Evolutionary conservation across 2,797 vertebrate genomes (phyloP).

Genomic region (Lophotriccus pileatus): DNA sequence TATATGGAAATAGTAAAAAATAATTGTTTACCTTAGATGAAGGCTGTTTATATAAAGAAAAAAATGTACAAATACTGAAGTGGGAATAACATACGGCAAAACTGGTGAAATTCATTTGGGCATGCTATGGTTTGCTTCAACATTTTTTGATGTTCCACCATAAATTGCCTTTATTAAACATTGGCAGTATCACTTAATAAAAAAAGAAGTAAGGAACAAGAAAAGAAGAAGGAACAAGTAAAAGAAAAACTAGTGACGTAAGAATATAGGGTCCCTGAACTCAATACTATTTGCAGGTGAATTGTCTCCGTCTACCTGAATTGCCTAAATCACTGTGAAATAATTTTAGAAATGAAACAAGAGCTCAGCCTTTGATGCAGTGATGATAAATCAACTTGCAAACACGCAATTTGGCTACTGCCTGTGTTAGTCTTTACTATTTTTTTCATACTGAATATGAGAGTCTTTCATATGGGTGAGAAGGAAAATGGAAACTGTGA

Average conservation of each 20-base stretch:
- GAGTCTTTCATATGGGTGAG: neutral
- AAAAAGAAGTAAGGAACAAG: neutral
- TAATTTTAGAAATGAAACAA: neutral
- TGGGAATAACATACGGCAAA: neutral
- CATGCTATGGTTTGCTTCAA: neutral
- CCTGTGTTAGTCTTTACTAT: neutral
- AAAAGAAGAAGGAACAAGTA: neutral
- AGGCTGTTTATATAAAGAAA: neutral
- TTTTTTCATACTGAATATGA: neutral
- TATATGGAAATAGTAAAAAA: neutral
- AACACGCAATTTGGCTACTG: neutral
- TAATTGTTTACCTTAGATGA: neutral
- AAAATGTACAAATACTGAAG: neutral
- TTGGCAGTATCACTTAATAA: neutral
- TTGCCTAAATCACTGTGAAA: neutral
- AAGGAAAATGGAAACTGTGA: neutral
- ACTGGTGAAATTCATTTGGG: neutral
- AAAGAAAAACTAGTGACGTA: neutral
- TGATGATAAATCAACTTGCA: neutral
- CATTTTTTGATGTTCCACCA: neutral
- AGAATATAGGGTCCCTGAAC: neutral
- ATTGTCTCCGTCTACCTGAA: neutral
- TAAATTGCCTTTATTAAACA: constrained; percentile 34
- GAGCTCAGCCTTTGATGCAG: neutral
- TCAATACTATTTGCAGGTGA: neutral